Conservation (phyloP, 2,113 vertebrate genomes). For the Heterocephalus glaber region DNA sequence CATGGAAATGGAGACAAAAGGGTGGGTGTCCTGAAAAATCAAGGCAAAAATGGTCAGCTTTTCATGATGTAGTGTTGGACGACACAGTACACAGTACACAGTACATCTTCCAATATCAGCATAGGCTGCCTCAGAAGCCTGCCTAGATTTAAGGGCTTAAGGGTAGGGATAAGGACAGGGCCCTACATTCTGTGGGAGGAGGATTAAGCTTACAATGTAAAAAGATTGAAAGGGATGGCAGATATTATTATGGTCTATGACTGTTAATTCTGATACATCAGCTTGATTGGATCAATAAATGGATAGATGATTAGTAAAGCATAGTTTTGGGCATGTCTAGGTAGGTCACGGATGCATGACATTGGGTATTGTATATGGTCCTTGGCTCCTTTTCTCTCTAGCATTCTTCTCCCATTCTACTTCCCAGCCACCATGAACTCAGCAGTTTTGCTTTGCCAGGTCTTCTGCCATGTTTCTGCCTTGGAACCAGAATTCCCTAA, state of each 20-base stretch:
- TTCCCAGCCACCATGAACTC: background rate
- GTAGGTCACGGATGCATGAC: background rate
- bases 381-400: background rate
- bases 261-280: background rate
- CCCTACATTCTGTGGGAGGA: background rate
- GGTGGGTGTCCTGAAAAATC: background rate
- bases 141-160: background rate
- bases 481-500: background rate
- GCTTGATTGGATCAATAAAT: background rate
- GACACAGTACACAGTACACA: too few relatives aligned
- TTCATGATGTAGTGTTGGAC: background rate
- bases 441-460: background rate
- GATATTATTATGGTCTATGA: background rate
- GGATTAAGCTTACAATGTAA: background rate
- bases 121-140: background rate
- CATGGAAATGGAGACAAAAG: background rate
- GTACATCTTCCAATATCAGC: background rate
- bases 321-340: background rate
- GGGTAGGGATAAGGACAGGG: background rate
- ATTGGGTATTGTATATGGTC: too few relatives aligned
- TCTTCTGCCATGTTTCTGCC: background rate
- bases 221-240: background rate
- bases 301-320: background rate
- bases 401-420: background rate
- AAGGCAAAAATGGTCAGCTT: background rate